Percentiles rank a stretch among this genome's conserved stretches.
Conservation (phyloP, 2,113 vertebrate species). For the Notothenia coriiceps region DNA sequence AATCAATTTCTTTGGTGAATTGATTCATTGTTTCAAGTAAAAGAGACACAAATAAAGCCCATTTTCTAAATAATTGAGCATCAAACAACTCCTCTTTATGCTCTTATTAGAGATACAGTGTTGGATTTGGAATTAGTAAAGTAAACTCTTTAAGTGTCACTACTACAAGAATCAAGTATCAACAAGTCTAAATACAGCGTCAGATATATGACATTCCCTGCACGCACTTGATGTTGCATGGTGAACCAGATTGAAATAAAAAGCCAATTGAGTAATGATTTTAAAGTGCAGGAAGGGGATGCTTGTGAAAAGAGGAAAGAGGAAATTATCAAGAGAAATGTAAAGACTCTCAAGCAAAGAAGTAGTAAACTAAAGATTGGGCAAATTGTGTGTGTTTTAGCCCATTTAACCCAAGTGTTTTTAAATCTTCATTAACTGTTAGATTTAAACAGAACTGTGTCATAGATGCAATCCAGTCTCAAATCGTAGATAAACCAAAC, state of each 20-base stretch:
- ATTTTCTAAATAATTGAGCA: not conserved
- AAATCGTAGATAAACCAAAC: not conserved
- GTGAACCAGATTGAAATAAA: not conserved
- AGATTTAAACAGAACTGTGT: not conserved
- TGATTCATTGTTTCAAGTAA: too few relatives aligned
- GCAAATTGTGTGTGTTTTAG: too few relatives aligned
- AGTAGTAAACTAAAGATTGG: not conserved
- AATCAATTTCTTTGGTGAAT: too few relatives aligned
- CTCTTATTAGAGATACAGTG: not conserved
- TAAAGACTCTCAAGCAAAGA: not conserved
- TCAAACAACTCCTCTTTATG: not conserved
- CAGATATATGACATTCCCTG: constrained; percentile 19
- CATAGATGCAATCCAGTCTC: not conserved
- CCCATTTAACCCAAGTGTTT: not conserved
- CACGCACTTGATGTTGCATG: not conserved
- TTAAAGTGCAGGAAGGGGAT: not conserved
- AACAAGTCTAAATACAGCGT: constrained; percentile 11
- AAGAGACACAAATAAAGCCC: too few relatives aligned
- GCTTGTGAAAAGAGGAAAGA: not conserved
- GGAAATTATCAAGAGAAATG: not conserved
- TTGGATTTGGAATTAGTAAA: not conserved
- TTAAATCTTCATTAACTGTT: not conserved
- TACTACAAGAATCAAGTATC: constrained; percentile 5
- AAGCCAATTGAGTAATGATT: constrained; percentile 18
- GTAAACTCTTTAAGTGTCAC: not conserved